A percentile compares a stretch with the other conserved stretches of the same genome.
phyloP scores from a whole-genome alignment of 2,113 vertebrate genomes.

The Seriola aureovittata region DNA sequence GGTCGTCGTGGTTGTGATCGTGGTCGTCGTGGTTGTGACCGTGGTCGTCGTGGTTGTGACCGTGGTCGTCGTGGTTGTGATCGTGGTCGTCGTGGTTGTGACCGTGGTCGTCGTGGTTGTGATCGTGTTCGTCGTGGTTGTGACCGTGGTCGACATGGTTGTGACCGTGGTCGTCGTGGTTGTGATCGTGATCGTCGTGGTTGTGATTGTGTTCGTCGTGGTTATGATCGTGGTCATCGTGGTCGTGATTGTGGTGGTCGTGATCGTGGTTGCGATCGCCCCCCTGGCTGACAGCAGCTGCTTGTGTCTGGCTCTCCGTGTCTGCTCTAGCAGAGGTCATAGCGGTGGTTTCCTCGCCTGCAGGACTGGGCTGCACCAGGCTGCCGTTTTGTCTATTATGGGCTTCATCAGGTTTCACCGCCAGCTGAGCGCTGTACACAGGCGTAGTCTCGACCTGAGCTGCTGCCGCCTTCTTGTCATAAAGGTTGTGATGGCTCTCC shows the following conservation, averaged over 20 bases:
- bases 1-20: neutral
- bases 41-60: neutral
- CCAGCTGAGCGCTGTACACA: conserved; percentile 36
- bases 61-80: neutral
- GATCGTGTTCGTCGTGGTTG: neutral
- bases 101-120: neutral
- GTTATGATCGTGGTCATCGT: neutral
- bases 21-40: neutral
- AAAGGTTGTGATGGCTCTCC: conserved; percentile 73
- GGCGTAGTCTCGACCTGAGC: conserved; percentile 59
- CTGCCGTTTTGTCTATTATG: neutral
- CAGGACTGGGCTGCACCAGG: neutral
- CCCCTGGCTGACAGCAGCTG: neutral
- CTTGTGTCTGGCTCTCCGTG: conserved; percentile 14
- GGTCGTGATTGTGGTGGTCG: conserved; percentile 2
- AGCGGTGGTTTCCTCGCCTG: neutral
- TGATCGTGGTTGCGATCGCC: neutral
- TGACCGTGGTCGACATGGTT: neutral
- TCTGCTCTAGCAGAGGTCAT: conserved; percentile 2
- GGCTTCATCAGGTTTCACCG: neutral
- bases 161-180: neutral
- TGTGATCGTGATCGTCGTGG: neutral
- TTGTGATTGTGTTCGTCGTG: conserved; percentile 1
- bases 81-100: neutral
- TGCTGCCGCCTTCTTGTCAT: conserved; percentile 63